Evolutionary conservation across 2,888 invertebrate genomes (phyloP), one percentile per base, ranked within the genome.

Genomic region (Caenorhabditis sp.): DNA sequence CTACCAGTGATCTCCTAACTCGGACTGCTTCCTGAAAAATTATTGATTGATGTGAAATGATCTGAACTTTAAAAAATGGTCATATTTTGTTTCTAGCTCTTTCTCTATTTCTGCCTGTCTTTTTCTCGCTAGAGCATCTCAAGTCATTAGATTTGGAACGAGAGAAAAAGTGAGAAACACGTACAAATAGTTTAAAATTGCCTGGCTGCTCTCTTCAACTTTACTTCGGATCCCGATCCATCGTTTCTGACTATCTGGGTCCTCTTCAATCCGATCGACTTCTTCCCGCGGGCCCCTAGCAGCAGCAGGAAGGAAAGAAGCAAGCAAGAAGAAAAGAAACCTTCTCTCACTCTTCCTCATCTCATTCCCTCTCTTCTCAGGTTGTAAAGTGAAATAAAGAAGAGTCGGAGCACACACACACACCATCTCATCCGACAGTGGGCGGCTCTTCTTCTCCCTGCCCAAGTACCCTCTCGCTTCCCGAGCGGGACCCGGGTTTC

Each of bases 341-440:
- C 53, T 51, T 28, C 55, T 55, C 18, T 18, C 18, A 2, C 20
- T n/a, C 47, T 47, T 18, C 18, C 20, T n/a, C 47, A 18, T 18
- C 18, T 47, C 20, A 47, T 47, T 47, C 35, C 20, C 56, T n/a
- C n/a, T 6, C 40, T 18, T 28, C 26, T 2, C 20, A 55, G 37
- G 81, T 76, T 81, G 81, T 81, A 81, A 81, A 81, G 81, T 81
- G 80, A 74, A 80, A 80, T 67, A 64, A 65, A 67, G 67, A 72
- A 47, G 68, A 68, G 71, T 37, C 35, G 71, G 50, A 47, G 58
- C 61, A 60, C 60, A 60, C 58, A 56, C 56, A 56, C 58, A 53
- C 22, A 47, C 37, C 22, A 32, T 32, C 32, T n/a, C 32, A 32
- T 32, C 20, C 28, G 70, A 70, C 60, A 55, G 81, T 81, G 81